Base-by-base conservation (phyloP, 37 sponge, comb jelly and placozoan genomes). In the Tethya wilhelma region DNA sequence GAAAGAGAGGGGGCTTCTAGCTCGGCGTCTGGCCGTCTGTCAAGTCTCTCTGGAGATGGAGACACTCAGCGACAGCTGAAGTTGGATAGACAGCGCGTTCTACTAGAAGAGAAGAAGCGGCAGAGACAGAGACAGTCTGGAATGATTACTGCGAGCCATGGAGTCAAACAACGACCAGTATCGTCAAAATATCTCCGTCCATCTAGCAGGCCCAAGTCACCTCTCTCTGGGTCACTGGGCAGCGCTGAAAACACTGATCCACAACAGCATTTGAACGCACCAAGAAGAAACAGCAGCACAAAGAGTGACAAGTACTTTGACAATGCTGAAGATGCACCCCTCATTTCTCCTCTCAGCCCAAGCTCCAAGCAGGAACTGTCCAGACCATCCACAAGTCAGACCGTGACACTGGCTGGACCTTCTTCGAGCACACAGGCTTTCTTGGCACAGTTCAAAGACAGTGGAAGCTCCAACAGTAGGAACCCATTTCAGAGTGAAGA, bases 51-150 rank as follows among this genome's bases (percentile, higher is more conserved):
- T 8, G 56, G 12, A 23, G 63, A 23, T 5, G 42, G 63, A 22
- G 63, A 42, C 8, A 44, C 9, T 6, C 0, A 31, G 38, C 60
- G 79, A 12, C 79, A 78, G 36, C 79, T 67, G 55, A 78, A 44
- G 38, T 56, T 78, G 55, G 67, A 78, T 38, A 78, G 49, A 30
- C 79, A 82, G 64, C 39, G 82, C 19, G 55, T 38, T n/a, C 66
- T 91, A 29, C 38, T 91, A 79, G 83, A 87, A 53, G 74, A 91
- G 58, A 82, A 75, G 62, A 86, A 82, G 78, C 74, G 56, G 46
- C 81, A 91, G 45, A 38, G 64, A 62, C 76, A 87, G 38, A 81
- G 71, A 84, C 77, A 81, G 26, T 46, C 78, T 25, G 92, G 92
- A 67, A 72, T 49, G 79, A 79, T 92, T 80, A 74, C 84, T 42